Evolutionary conservation across 2,113 vertebrate genomes (phyloP).

Genomic region (Myxocyprinus asiaticus): DNA sequence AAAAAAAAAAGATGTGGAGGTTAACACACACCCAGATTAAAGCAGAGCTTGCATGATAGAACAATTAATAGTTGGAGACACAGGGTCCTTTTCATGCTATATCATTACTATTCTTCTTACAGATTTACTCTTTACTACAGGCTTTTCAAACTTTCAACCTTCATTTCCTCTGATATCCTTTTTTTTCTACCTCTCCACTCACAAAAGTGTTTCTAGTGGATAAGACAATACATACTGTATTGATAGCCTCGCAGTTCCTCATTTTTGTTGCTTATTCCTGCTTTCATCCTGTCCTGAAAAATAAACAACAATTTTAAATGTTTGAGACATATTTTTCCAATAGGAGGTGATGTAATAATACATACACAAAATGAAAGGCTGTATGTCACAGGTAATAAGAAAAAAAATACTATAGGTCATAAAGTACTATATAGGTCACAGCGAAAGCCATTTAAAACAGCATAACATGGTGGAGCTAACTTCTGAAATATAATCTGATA

Average conservation of each 20-base stretch:
- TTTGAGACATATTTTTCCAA: background rate
- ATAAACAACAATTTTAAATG: background rate
- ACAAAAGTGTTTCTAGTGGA: background rate
- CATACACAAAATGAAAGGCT: background rate
- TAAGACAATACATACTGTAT: constrained; percentile 80
- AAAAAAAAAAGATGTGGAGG: background rate
- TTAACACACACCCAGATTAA: constrained; percentile 8
- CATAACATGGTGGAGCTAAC: too few species aligned
- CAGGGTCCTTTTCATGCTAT: too few species aligned
- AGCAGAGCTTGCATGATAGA: constrained; percentile 2
- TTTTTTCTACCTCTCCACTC: too few species aligned
- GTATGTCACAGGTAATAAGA: background rate
- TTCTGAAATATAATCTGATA: too few species aligned
- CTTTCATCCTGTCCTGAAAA: constrained; percentile 79
- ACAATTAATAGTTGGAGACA: background rate
- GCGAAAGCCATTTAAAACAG: too few species aligned
- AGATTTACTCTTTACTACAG: too few species aligned
- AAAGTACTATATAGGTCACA: background rate
- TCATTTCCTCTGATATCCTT: too few species aligned
- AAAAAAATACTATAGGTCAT: background rate
- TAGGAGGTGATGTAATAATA: background rate
- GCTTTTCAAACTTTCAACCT: too few species aligned
- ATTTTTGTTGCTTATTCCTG: constrained; percentile 78
- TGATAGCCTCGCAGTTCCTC: constrained; percentile 76
- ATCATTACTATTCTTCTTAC: too few species aligned